Base-by-base conservation (phyloP, 2,113 vertebrate species). In the Ardeotis arabs region DNA sequence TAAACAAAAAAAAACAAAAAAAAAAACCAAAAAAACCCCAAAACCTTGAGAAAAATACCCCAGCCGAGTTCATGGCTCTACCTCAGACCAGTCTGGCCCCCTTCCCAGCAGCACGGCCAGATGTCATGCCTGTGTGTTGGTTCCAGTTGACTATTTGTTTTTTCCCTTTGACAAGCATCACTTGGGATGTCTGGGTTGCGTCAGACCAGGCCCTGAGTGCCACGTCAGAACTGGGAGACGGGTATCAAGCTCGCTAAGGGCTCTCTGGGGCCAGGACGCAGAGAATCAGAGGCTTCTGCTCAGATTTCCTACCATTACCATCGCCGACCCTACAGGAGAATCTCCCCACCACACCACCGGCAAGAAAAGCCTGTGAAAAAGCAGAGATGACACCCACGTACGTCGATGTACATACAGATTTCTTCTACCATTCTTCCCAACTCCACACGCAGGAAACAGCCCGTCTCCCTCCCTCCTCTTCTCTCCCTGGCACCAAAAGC, bases 251-350 rank as follows among this genome's bases (percentile, higher is more conserved):
- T 50, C 25, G 60, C 47, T 50, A 8, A 70, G 41, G 41, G n/a
- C 41, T 14, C 66, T n/a, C 23, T 56, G 33, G 16, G 24, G 47
- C 1, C 9, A 66, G 47, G 10, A 86, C 31, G 53, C n/a, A 68
- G 44, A 70, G 37, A 63, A 79, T 68, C 35, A 68, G 49, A 55
- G 8, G 58, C 29, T 85, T 75, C 53, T 85, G 62, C 44, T 64
- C 31, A 47, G 39, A 55, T 52, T 68, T 79, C 37, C 58, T 79
- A 58, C 22, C 10, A 5, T 6, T 70, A 33, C 27, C 31, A n/a
- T 31, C 0, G 1, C 0, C 0, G 81, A 2, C 27, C 66, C 52
- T 47, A 29, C 0, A 2, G 10, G 16, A 78, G 44, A 66, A 81
- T 9, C 8, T 78, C 52, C 21, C 8, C 7, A 18, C 29, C 24